Evolutionary conservation across 2,113 vertebrate genomes (phyloP), one percentile per base, ranked within the genome.

Genomic region (Heterotilapia buettikoferi): DNA sequence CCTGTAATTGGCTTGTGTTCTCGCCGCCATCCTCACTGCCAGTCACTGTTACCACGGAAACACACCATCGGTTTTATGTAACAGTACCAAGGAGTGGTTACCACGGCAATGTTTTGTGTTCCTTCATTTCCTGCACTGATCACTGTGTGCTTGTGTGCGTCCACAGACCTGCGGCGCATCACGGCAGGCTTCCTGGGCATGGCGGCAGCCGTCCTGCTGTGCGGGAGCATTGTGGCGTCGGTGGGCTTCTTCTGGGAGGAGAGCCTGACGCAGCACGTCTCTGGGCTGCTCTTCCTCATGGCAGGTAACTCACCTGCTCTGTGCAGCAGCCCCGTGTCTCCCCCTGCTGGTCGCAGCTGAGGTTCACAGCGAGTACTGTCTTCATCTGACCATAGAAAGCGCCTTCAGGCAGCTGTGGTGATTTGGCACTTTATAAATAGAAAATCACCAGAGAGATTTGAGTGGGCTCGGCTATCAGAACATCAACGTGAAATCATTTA

Each of bases 211-310:
- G 97, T 97, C 47, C 93, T 98, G 84, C 94, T 98, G 53, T 98
- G 97, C 2, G 95, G 97, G 5, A 97, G 96, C 88, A 96, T 98
- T 1, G 95, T 97, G 84, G 96, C 96, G 6, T 94, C 94, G 0
- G 96, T 97, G 26, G 97, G 97, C 4, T 98, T 97, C 94, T 97
- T 98, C 95, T 97, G 96, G 97, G 97, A 98, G 90, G 97, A 98
- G 71, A 97, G 96, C 90, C 95, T 98, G 87, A 98, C 97, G 1
- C 97, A 97, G 91, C 97, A 97, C 0, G 86, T 98, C 47, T 96
- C 97, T 2, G 97, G 97, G 45, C 96, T 98, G n/a, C 96, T 98
- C 19, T 97, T 98, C 96, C 96, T 97, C 82, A 98, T 97, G 97
- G 97, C 97, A 97, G 97, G 97, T 98, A 83, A 97, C 1, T 21